phyloP scores from a whole-genome alignment of 2,113 vertebrate species.

The Poicephalus gulielmi region DNA sequence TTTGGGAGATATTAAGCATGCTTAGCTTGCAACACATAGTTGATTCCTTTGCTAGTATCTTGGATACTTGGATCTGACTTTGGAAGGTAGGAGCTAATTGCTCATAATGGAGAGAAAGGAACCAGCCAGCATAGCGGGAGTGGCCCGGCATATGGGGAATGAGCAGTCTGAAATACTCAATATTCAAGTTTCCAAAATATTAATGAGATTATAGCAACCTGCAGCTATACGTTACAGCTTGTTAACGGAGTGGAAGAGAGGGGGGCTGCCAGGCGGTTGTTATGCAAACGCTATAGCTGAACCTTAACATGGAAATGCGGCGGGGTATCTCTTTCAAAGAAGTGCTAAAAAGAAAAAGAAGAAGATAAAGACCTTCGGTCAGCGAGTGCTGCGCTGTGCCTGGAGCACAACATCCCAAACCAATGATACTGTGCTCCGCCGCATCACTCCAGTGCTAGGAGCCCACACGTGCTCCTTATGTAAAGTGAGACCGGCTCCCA shows the following conservation, averaged over 20 bases:
- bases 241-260: conserved; percentile 75
- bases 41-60: conserved; percentile 83
- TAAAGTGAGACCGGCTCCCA: background rate
- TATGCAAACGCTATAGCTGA: conserved; percentile 71
- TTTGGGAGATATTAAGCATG: conserved; percentile 80
- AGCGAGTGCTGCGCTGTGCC: background rate
- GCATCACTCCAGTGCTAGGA: background rate
- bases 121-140: conserved; percentile 84
- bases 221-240: conserved; percentile 85
- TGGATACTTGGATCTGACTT: conserved; percentile 84
- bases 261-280: conserved; percentile 71
- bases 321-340: conserved; percentile 60
- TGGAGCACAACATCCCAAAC: background rate
- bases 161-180: conserved; percentile 81
- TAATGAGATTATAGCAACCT: conserved; percentile 88
- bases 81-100: conserved; percentile 85
- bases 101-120: conserved; percentile 84
- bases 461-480: background rate
- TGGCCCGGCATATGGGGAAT: conserved; percentile 89
- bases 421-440: background rate
- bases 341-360: background rate
- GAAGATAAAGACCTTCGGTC: background rate
- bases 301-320: conserved; percentile 69
- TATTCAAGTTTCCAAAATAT: conserved; percentile 86
- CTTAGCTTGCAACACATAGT: conserved; percentile 77